Conservation (phyloP, 2,888 invertebrate genomes). For the Dolichopus griseipennis region DNA sequence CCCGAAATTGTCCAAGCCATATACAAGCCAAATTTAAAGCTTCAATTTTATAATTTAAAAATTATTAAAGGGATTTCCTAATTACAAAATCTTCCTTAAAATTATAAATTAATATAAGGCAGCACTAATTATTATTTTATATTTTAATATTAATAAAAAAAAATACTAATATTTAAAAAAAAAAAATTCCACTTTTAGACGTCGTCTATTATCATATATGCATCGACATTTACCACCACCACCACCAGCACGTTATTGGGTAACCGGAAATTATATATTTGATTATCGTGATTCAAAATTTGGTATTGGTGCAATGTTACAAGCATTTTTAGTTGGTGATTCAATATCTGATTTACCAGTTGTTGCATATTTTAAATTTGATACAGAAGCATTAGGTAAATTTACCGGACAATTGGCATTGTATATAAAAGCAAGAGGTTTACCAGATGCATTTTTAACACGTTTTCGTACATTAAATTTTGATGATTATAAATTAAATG, state of each 20-base stretch:
- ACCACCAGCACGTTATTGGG: constrained; percentile 51
- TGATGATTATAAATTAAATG: constrained; percentile 47
- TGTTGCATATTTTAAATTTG: constrained; percentile 50
- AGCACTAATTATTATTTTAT: no score
- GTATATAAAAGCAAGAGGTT: constrained; percentile 48
- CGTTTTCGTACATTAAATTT: constrained; percentile 43
- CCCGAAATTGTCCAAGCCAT: no score
- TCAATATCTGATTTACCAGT: constrained; percentile 56
- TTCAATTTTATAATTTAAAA: no score
- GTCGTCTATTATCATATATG: constrained; percentile 56
- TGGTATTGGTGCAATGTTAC: constrained; percentile 51
- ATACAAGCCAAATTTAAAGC: no score
- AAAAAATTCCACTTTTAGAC: no score
- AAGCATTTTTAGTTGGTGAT: constrained; percentile 57
- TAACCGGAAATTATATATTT: constrained; percentile 63
- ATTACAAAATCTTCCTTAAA: no score
- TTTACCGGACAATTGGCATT: constrained; percentile 53
- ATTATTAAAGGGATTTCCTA: no score
- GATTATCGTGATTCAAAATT: constrained; percentile 57
- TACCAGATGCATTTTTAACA: constrained; percentile 45
- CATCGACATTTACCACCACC: constrained; percentile 53
- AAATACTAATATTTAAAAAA: no score
- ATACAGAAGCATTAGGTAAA: constrained; percentile 50
- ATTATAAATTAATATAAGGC: no score
- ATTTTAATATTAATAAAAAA: no score